These are phyloP conservation scores for Crenichthys baileyi DNA, from an alignment of 2,797 vertebrate genomes.

Conservation along the genomic window DNA sequence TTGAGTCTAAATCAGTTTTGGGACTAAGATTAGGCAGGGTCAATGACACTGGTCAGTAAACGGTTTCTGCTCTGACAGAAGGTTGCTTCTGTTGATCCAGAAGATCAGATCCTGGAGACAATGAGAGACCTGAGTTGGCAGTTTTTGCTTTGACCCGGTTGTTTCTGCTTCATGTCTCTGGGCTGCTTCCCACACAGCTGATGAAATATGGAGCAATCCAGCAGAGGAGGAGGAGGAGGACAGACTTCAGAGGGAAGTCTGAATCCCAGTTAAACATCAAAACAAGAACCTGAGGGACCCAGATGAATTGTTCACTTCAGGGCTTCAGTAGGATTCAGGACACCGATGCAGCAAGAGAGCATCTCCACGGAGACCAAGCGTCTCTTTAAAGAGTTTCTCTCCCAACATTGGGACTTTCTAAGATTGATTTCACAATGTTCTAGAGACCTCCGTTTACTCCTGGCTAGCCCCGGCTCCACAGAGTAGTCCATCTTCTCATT, in stretches of 20 bases:
- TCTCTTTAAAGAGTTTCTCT: too few relatives aligned
- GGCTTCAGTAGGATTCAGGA: background rate
- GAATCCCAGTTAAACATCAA: background rate
- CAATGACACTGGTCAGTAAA: background rate
- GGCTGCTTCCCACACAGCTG: constrained; percentile 6
- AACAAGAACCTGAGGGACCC: background rate
- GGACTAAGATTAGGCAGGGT: background rate
- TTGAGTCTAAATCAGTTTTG: background rate
- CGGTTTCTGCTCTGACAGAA: background rate
- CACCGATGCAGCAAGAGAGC: too few relatives aligned
- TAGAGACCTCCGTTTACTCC: too few relatives aligned
- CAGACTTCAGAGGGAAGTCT: background rate
- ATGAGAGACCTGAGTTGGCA: background rate
- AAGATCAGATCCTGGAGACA: constrained; percentile 10
- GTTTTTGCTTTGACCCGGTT: constrained; percentile 17
- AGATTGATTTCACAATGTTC: too few relatives aligned
- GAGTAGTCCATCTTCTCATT: too few relatives aligned
- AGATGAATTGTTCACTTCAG: background rate
- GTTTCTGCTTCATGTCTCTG: background rate
- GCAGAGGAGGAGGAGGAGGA: constrained; percentile 20
- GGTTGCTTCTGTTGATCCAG: background rate
- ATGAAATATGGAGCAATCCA: constrained; percentile 15
- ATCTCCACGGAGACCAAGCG: too few relatives aligned
- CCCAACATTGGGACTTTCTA: too few relatives aligned
- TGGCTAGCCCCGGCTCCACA: too few relatives aligned